Conservation (phyloP, 2,797 vertebrate genomes). For the Ctenopoma kingsleyae region DNA sequence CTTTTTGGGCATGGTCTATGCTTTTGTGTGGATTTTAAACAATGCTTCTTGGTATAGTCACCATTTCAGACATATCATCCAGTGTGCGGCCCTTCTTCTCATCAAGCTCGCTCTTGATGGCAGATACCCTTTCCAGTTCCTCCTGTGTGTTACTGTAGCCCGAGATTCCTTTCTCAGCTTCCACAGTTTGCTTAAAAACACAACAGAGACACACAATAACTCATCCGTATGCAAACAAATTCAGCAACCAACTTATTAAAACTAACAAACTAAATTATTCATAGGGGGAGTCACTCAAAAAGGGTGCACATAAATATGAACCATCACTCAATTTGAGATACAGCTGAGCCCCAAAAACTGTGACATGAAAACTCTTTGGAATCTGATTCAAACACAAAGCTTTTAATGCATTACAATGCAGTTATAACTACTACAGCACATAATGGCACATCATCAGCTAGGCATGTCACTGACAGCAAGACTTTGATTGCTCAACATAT, state of each 20-base stretch:
- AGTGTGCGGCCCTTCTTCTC: slow-evolving; percentile 93
- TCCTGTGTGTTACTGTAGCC: slow-evolving; percentile 96
- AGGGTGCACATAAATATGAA: neutral
- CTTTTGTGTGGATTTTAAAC: neutral
- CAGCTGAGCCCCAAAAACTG: neutral
- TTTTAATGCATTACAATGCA: neutral
- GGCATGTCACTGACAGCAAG: slow-evolving; percentile 52
- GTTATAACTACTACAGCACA: neutral
- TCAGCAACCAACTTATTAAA: neutral
- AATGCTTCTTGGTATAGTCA: slow-evolving; percentile 63
- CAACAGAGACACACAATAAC: neutral
- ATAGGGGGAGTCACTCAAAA: neutral
- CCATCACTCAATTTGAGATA: neutral
- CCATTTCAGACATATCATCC: slow-evolving; percentile 97
- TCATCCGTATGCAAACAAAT: neutral
- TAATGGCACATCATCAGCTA: neutral
- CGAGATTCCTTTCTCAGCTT: slow-evolving; percentile 94
- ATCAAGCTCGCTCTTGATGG: slow-evolving; percentile 95
- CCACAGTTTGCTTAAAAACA: slow-evolving; percentile 88
- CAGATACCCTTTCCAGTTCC: slow-evolving; percentile 94
- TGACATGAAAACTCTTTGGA: neutral
- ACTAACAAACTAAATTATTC: neutral
- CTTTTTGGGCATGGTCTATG: neutral
- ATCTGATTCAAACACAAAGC: neutral
- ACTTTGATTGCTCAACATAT: slow-evolving; percentile 56